Base-by-base conservation (phyloP, 2,888 invertebrate species). In the Chrysina gloriosa region DNA sequence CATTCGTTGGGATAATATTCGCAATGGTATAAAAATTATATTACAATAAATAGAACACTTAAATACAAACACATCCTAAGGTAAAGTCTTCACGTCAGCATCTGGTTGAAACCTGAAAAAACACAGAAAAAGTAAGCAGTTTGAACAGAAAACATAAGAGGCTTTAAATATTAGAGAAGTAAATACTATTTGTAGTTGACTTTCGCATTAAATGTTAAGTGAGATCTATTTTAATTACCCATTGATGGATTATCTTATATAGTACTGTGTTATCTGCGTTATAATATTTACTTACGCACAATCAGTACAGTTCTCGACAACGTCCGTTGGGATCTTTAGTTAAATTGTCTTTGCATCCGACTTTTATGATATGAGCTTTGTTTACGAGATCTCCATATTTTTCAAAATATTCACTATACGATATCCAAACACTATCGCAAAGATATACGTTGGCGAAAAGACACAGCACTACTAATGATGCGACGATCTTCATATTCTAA, bases 311-410 rank as follows among this genome's bases (percentile, higher is more conserved):
- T 50, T 66, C 61, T 25, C 71, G 68, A 69, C 71, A 72, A 2
- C 48, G 54, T 16, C 63, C 70, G 7, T 71, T 71, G 3, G 69
- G 63, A 19, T 68, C 66, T 31, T 45, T 61, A 29, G 56, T 70
- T 2, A 50, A 21, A 39, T 69, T 69, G 4, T 42, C 25, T 34
- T 7, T 67, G 19, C 72, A 72, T 6, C 68, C 68, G 0, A 65
- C 71, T 66, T 64, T 67, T 6, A 71, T 61, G 21, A 72, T 71
- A 45, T 71, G 67, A 2, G 72, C 72, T 5, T 47, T 16, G 31
- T 70, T 52, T 4, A 64, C 52, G 9, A 25, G 14, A 39, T 64
- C 64, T 5, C 16, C n/a, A 11, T 54, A 70, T n/a, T 61, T 34
- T 36, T 29, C 63, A 31, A 70, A 52, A 65, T 48, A 72, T 29